These are phyloP conservation scores for Pseudorasbora parva DNA, from an alignment of 2,113 vertebrate species.

Conservation along the genomic window DNA sequence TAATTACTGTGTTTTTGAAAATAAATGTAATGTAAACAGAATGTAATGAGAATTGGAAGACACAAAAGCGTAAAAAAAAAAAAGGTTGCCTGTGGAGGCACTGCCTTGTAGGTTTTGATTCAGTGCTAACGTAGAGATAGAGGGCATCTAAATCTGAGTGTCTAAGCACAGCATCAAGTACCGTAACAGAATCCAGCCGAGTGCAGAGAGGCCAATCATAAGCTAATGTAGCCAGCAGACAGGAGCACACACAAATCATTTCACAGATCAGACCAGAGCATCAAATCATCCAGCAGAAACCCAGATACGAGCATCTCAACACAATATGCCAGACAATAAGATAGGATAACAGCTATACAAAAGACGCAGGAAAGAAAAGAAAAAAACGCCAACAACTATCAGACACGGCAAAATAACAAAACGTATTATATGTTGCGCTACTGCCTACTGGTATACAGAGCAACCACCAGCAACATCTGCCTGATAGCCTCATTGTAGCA, in stretches of 20 bases:
- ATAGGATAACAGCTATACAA: conserved; percentile 15
- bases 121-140: not conserved
- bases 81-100: not conserved
- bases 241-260: conserved; percentile 22
- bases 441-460: not conserved
- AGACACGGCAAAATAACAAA: not conserved
- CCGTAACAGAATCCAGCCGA: not conserved
- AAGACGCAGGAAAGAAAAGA: not conserved
- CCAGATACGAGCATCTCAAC: conserved; percentile 28
- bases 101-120: not conserved
- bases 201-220: conserved; percentile 31
- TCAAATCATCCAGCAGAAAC: conserved; percentile 17
- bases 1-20: not conserved
- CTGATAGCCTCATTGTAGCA: conserved; percentile 2
- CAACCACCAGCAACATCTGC: not conserved
- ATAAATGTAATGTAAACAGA: not conserved
- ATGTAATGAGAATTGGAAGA: not conserved
- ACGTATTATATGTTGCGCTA: not conserved
- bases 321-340: conserved; percentile 21
- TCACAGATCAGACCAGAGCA: conserved; percentile 26
- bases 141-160: conserved; percentile 26
- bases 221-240: conserved; percentile 11
- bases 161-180: conserved; percentile 31
- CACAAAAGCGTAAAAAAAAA: not conserved
- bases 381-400: not conserved